Evolutionary conservation across 2,113 vertebrate genomes (phyloP).

Genomic region (Hyperoodon ampullatus): DNA sequence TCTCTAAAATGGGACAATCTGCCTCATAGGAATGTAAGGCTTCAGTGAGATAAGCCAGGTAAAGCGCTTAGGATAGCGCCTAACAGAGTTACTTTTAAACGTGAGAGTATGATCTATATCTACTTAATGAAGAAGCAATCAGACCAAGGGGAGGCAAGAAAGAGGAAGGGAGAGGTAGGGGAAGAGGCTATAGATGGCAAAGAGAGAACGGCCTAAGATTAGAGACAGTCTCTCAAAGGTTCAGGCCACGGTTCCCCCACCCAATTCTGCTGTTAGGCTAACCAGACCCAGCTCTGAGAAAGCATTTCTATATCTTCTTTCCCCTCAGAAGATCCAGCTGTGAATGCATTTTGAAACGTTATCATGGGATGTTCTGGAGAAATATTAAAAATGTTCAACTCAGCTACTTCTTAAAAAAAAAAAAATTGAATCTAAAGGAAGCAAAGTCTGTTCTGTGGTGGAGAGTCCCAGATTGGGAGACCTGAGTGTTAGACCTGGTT

Average conservation of each 20-base stretch:
- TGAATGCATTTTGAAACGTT: constrained; percentile 7
- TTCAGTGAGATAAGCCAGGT: not conserved
- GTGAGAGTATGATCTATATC: not conserved
- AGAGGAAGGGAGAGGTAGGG: not conserved
- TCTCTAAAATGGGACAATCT: not conserved
- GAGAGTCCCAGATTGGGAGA: not conserved
- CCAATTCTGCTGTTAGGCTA: not conserved
- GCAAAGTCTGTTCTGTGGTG: not conserved
- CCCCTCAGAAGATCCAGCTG: not conserved
- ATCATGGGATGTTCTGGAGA: not conserved
- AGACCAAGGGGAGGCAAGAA: not conserved
- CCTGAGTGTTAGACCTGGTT: not conserved
- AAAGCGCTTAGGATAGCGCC: not conserved
- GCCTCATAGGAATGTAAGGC: not conserved
- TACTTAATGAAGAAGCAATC: not conserved
- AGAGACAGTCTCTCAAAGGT: not conserved
- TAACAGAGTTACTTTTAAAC: not conserved
- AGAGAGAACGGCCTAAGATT: not conserved
- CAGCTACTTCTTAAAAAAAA: not conserved
- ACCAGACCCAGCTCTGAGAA: not conserved
- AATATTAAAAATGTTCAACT: not conserved
- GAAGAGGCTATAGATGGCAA: not conserved
- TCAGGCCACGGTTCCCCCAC: not conserved
- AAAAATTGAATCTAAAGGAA: not conserved
- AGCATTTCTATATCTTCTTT: not conserved